Evolutionary conservation across 2,113 vertebrate species (phyloP).

Genomic region (Podilymbus podiceps): DNA sequence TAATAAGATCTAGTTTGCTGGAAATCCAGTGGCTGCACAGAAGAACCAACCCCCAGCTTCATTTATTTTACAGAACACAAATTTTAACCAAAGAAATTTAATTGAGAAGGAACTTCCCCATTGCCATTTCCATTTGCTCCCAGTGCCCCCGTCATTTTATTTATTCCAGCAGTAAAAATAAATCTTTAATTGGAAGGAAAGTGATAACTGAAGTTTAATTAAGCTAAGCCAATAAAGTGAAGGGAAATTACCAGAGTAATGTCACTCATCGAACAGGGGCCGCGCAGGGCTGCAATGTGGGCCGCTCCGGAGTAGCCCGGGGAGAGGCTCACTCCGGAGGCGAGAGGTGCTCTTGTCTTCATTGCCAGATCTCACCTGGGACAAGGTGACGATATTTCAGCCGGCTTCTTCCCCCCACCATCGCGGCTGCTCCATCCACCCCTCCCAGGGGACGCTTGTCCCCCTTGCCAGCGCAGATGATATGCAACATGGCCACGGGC

Average conservation of each 20-base stretch:
- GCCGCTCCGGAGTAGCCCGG: neutral
- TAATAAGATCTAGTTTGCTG: neutral
- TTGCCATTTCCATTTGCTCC: constrained; percentile 23
- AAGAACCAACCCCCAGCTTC: neutral
- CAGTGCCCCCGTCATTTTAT: constrained; percentile 25
- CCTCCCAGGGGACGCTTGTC: neutral
- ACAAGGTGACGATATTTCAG: neutral
- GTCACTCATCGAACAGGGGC: neutral
- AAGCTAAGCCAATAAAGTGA: constrained; percentile 40
- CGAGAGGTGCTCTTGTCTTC: neutral
- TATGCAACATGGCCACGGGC: neutral
- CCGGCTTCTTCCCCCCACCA: neutral
- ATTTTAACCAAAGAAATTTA: constrained; percentile 15
- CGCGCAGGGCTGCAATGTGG: neutral
- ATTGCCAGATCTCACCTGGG: neutral
- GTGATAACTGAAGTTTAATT: constrained; percentile 57
- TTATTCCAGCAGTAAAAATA: constrained; percentile 56
- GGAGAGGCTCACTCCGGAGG: neutral
- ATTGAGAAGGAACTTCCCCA: neutral
- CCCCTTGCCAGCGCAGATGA: neutral
- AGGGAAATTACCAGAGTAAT: constrained; percentile 13
- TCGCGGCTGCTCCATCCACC: neutral
- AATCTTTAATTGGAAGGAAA: constrained; percentile 51
- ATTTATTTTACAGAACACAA: constrained; percentile 30
- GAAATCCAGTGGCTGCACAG: neutral